A percentile compares a stretch with the other conserved stretches of the same genome.
Conservation (phyloP, 2,113 vertebrate species). For the Heterotis niloticus region DNA sequence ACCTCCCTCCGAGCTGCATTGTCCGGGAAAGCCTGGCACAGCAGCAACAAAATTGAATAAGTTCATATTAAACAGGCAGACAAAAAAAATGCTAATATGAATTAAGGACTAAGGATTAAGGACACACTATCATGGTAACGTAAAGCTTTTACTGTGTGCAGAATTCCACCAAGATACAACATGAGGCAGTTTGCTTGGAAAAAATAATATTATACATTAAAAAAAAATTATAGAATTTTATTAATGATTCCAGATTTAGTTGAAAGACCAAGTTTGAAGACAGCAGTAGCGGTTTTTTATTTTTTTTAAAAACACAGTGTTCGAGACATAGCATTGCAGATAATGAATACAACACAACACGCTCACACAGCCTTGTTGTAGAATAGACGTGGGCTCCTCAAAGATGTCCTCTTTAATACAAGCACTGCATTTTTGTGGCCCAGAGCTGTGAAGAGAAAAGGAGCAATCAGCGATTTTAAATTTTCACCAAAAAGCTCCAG, state of each 20-base stretch:
- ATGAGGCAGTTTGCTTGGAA: too few relatives aligned
- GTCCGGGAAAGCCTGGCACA: constrained; percentile 84
- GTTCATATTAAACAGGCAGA: neutral
- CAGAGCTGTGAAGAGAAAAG: constrained; percentile 64
- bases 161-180: too few relatives aligned
- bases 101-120: neutral
- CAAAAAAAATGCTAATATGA: neutral
- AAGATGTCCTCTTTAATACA: constrained; percentile 92
- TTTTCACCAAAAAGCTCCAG: neutral
- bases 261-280: too few relatives aligned
- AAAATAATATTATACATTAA: too few relatives aligned
- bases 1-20: constrained; percentile 92
- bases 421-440: constrained; percentile 87
- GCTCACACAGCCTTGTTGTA: constrained; percentile 84
- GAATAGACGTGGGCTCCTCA: constrained; percentile 81
- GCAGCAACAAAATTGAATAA: neutral
- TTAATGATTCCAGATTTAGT: too few relatives aligned
- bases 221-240: too few relatives aligned
- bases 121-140: too few relatives aligned
- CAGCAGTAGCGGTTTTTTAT: too few relatives aligned
- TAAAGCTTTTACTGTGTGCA: too few relatives aligned
- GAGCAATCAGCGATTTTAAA: neutral
- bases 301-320: too few relatives aligned
- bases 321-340: too few relatives aligned
- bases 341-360: neutral